A percentile compares a stretch with the other conserved stretches of the same genome.
Evolutionary conservation across 2,888 invertebrate species (phyloP).

Genomic region (Cheilosia soror): DNA sequence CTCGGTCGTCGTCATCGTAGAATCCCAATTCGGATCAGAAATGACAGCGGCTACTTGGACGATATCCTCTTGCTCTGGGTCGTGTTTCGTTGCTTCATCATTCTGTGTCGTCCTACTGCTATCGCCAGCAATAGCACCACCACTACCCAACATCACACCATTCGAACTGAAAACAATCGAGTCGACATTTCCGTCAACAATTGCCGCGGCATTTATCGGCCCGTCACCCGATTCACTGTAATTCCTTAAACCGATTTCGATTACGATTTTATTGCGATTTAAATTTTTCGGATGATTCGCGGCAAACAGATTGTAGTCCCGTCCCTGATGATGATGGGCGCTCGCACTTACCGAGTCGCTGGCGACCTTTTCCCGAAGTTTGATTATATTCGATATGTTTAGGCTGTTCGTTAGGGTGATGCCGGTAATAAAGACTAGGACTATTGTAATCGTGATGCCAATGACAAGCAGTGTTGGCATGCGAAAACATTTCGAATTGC

Average conservation of each 20-base stretch:
- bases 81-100: background rate
- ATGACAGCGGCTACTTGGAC: constrained; percentile 54
- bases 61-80: constrained; percentile 13
- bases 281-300: constrained; percentile 82
- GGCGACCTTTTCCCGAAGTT: constrained; percentile 82
- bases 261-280: constrained; percentile 81
- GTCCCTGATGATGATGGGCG: constrained; percentile 81
- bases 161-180: constrained; percentile 80
- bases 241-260: constrained; percentile 81
- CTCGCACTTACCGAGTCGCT: constrained; percentile 83
- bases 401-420: constrained; percentile 84
- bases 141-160: constrained; percentile 52
- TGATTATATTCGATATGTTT: constrained; percentile 82
- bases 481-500: constrained; percentile 82
- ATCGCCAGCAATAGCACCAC: constrained; percentile 14
- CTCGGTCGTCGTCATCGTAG: background rate
- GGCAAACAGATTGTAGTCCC: constrained; percentile 82
- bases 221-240: constrained; percentile 75
- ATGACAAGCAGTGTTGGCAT: constrained; percentile 83
- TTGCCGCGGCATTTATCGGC: constrained; percentile 77
- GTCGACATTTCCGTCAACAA: constrained; percentile 81
- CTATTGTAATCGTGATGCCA: constrained; percentile 84
- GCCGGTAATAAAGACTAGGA: constrained; percentile 85
- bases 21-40: constrained; percentile 29
- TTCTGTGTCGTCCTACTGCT: constrained; percentile 7